Evolutionary conservation across 2,113 vertebrate species (phyloP), one percentile per base, ranked within the genome.

Genomic region (Seriola aureovittata): DNA sequence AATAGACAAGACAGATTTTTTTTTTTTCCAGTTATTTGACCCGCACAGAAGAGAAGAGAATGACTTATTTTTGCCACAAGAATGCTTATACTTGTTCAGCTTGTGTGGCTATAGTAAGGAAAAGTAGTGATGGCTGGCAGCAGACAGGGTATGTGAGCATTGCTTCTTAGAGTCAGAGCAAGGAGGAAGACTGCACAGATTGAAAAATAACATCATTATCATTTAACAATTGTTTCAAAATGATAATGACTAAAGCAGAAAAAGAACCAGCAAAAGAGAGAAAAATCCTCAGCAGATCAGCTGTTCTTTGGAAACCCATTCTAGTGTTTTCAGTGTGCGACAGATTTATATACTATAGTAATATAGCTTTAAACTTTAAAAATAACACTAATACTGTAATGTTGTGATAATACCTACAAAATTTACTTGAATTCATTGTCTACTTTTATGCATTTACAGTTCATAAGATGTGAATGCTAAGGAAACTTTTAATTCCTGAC

Each of bases 151-250:
- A 23, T 60, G 34, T 59, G 54, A 62, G 65, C 19, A 54, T n/a
- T 38, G 21, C 38, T 46, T 48, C 5, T 21, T 48, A 21, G 32
- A 58, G 21, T 73, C 11, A 16, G 55, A 16, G 38, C 13, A 14
- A 36, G 14, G 25, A 60, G 16, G 7, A 64, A 54, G 36, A 4
- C 54, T 71, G 36, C 17, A 59, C 13, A 48, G 42, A 10, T 32
- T 62, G 8, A 36, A 32, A 59, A 60, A 38, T 48, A 13, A 42
- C 46, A 32, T 40, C 10, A 17, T 48, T n/a, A 48, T 23, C 1
- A 81, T 40, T 44, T 44, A 29, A 63, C 54, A 48, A 46, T 10
- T 4, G 10, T 38, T 34, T 62, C 19, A 46, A 71, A 75, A n/a
- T 21, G 4, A 46, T 48, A 0, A 65, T 58, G 29, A 44, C 23